Conservation (phyloP, 2,113 vertebrate species). For the Panurus biarmicus region DNA sequence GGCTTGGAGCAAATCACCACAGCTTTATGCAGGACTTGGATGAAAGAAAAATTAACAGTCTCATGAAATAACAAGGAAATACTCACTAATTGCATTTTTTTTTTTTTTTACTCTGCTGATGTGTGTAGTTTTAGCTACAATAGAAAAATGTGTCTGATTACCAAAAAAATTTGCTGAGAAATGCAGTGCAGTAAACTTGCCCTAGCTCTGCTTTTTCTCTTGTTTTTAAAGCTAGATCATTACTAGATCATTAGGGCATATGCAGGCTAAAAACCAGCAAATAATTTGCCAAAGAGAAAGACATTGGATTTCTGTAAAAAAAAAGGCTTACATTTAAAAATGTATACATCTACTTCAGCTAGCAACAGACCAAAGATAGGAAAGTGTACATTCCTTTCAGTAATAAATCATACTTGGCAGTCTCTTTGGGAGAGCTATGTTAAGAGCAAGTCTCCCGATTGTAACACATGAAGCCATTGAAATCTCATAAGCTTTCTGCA, state of each 20-base stretch:
- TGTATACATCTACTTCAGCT: not conserved
- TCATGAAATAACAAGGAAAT: not conserved
- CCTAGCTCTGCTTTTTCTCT: not conserved
- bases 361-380: not conserved
- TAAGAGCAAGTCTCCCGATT: not conserved
- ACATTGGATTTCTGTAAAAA: not conserved
- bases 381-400: not conserved
- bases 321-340: not conserved
- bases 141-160: not conserved
- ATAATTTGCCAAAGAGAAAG: not conserved
- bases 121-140: not conserved
- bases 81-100: not conserved
- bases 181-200: not conserved
- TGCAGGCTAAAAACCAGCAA: not conserved
- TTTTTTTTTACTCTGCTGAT: not conserved
- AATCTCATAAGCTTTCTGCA: not conserved
- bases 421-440: not conserved
- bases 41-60: not conserved
- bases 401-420: constrained; percentile 19
- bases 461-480: not conserved
- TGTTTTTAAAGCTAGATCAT: not conserved
- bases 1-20: not conserved
- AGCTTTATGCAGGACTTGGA: not conserved
- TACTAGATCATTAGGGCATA: not conserved
- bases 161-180: not conserved